Base-by-base conservation (phyloP, 2,797 vertebrate species). In the Hemibagrus guttatus region DNA sequence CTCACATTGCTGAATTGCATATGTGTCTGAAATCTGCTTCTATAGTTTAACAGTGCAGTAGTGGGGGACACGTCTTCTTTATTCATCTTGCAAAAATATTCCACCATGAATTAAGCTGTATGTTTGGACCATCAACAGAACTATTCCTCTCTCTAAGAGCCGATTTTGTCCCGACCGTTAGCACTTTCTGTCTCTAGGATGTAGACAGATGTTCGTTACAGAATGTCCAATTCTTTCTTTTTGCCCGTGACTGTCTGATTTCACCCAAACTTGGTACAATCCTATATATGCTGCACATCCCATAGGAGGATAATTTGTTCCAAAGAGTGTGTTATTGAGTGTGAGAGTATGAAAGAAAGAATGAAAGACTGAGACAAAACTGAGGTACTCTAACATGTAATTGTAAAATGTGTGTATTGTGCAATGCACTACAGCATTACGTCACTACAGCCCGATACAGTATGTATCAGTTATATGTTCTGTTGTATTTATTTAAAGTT, bases 111-210 rank as follows among this genome's bases (percentile, higher is more conserved):
- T 4, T 12, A 21, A 6, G 61, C 59, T 66, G 26, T 81, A 28
- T 28, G 39, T 52, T n/a, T 81, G 26, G 80, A 17, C 26, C 80
- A 42, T 28, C 21, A 49, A 21, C 52, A 14, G 46, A 66, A 49
- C 1, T 1, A 78, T 69, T 78, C 72, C 39, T 52, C 39, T 42
- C 19, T 39, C 16, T 13, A 83, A 0, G 12, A 19, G 28, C 54
- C 52, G 61, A 56, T 31, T 49, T 74, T 58, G 1, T 64, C 54
- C 31, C 66, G 11, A 42, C 9, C 49, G 81, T 81, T 85, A 83
- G 87, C 88, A 90, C 90, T 87, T 90, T 84, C 75, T 86, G 39
- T 71, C 6, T 84, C 5, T 63, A 83, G 56, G 49, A 81, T n/a
- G 0, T 79, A 35, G 59, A 74, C 76, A 16, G 26, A 54, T 71